Conservation (phyloP, 2,888 invertebrate genomes). For the Lordiphosa fenestrarum region DNA sequence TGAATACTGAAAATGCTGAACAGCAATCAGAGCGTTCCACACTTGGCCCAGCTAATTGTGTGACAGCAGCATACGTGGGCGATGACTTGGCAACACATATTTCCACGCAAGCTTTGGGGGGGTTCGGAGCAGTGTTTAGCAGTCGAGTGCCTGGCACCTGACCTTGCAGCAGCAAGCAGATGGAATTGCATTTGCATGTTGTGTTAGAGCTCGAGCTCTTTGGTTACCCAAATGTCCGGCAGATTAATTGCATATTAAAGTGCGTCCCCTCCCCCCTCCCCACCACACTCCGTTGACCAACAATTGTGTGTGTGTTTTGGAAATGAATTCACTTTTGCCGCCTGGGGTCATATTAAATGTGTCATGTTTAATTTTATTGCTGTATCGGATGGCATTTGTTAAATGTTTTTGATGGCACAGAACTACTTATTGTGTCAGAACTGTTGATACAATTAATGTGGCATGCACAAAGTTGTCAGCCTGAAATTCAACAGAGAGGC, state of each 20-base stretch:
- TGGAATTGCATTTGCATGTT: conserved; percentile 26
- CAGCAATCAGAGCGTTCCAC: conserved; percentile 67
- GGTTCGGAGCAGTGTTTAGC: conserved; percentile 15
- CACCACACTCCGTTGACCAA: too few relatives aligned
- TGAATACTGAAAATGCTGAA: conserved; percentile 60
- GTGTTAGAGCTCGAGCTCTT: conserved; percentile 19
- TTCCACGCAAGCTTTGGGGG: conserved; percentile 24
- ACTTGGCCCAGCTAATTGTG: conserved; percentile 66
- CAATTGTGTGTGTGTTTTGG: neutral
- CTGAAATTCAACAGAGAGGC: neutral
- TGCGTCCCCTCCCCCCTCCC: too few relatives aligned
- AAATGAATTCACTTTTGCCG: conserved; percentile 27
- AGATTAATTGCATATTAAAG: conserved; percentile 59
- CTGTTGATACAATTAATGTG: conserved; percentile 19
- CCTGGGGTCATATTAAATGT: conserved; percentile 9
- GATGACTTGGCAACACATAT: conserved; percentile 16
- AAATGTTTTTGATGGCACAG: conserved; percentile 32
- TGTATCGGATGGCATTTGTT: conserved; percentile 34
- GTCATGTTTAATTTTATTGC: conserved; percentile 24
- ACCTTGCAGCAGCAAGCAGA: conserved; percentile 32
- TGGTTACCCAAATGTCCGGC: conserved; percentile 36
- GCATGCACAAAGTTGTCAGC: neutral
- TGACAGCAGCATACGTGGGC: conserved; percentile 33
- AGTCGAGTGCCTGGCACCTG: conserved; percentile 13
- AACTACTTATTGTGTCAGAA: conserved; percentile 42